phyloP scores from a whole-genome alignment of 1,140 invertebrate species.

The Bombus picipes region DNA sequence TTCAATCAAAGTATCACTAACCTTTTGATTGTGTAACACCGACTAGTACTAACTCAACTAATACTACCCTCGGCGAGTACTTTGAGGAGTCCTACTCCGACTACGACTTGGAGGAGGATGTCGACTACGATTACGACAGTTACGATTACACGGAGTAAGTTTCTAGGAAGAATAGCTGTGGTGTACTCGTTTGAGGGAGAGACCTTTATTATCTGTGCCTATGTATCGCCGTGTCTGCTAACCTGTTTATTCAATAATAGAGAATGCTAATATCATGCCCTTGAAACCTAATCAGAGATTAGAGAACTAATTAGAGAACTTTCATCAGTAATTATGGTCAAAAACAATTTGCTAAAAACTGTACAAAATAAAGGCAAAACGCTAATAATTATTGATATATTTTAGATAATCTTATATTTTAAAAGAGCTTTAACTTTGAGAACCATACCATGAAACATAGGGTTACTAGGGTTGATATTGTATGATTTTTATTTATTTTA shows the following conservation, averaged over 20 bases:
- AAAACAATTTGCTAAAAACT: no score
- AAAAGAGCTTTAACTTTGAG: neutral
- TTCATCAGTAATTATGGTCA: no score
- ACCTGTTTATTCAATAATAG: neutral
- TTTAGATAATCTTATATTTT: neutral
- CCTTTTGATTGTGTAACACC: conserved; percentile 72
- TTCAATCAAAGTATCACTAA: conserved; percentile 70
- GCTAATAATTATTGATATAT: neutral
- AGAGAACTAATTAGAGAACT: no score
- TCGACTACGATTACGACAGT: conserved; percentile 80
- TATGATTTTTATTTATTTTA: neutral
- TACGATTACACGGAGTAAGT: conserved; percentile 82
- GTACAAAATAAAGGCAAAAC: no score
- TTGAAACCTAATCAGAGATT: neutral
- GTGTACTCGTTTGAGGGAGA: conserved; percentile 66
- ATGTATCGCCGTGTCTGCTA: conserved; percentile 7
- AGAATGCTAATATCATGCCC: neutral
- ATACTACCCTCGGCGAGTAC: conserved; percentile 78
- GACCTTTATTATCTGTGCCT: conserved; percentile 19
- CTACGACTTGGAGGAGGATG: conserved; percentile 80
- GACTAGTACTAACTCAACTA: conserved; percentile 79
- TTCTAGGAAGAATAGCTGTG: conserved; percentile 59
- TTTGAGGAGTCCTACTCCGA: conserved; percentile 79
- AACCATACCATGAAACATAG: neutral
- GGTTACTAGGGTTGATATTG: neutral